Evolutionary conservation across 2,888 invertebrate genomes (phyloP).

Genomic region (Sialis lutaria): DNA sequence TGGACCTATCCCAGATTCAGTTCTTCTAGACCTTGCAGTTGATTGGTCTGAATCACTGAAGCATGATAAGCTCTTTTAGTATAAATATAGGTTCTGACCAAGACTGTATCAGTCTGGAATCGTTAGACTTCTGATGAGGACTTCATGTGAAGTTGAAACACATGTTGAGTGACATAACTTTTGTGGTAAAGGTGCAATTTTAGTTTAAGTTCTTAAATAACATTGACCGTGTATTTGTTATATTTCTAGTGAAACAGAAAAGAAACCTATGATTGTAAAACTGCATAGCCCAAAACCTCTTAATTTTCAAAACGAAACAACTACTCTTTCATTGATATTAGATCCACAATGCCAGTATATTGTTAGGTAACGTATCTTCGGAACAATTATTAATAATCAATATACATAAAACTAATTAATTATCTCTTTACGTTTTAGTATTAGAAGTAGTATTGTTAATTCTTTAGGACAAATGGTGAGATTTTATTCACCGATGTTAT

Average conservation of each 20-base stretch:
- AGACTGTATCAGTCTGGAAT: too few species aligned
- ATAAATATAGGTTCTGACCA: too few species aligned
- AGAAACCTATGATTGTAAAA: slow-evolving; percentile 37
- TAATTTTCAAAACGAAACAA: slow-evolving; percentile 24
- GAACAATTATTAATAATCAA: background rate
- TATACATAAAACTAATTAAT: background rate
- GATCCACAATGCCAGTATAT: slow-evolving; percentile 56
- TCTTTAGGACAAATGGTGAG: slow-evolving; percentile 45
- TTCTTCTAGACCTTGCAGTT: too few species aligned
- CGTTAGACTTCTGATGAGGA: too few species aligned
- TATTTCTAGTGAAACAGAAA: slow-evolving; percentile 16
- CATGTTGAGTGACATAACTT: too few species aligned
- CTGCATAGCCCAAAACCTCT: slow-evolving; percentile 35
- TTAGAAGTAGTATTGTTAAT: slow-evolving; percentile 36
- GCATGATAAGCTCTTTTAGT: too few species aligned
- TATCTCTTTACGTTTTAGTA: slow-evolving; percentile 23
- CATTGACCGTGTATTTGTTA: slow-evolving; percentile 2
- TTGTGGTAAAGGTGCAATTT: too few species aligned
- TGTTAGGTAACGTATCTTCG: slow-evolving; percentile 32
- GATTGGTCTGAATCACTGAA: too few species aligned
- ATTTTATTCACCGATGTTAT: slow-evolving; percentile 43
- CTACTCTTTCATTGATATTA: slow-evolving; percentile 40
- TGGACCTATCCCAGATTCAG: too few species aligned
- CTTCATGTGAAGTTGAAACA: too few species aligned
- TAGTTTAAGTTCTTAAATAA: slow-evolving; percentile 1